These are phyloP conservation scores for Epizoanthus stellaris DNA, from an alignment of 92 coral and sea anemone genomes.

Conservation along the genomic window DNA sequence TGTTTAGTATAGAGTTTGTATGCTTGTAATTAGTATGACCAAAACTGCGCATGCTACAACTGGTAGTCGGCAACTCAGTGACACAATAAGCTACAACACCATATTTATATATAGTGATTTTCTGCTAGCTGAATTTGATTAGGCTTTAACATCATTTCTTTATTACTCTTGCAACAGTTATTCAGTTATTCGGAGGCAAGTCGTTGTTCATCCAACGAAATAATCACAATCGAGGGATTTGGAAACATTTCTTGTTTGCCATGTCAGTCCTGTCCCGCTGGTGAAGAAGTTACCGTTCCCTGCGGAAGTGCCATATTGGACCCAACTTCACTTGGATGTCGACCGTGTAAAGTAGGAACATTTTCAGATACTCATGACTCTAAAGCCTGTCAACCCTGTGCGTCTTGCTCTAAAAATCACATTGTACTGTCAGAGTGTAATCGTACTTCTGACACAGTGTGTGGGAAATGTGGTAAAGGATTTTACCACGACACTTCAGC, in stretches of 20 bases:
- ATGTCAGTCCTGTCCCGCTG: slow-evolving; percentile 17
- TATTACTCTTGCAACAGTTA: too few relatives aligned
- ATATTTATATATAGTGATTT: too few relatives aligned
- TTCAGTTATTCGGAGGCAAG: not conserved
- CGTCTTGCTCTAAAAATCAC: slow-evolving; percentile 9
- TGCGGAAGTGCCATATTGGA: slow-evolving; percentile 35
- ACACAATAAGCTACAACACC: too few relatives aligned
- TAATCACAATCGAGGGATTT: not conserved
- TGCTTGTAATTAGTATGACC: too few relatives aligned
- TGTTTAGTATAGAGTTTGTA: too few relatives aligned
- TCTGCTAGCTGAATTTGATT: too few relatives aligned
- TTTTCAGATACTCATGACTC: slow-evolving; percentile 18
- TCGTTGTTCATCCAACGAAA: not conserved
- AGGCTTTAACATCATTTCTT: too few relatives aligned
- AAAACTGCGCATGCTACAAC: too few relatives aligned
- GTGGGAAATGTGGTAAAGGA: slow-evolving; percentile 47
- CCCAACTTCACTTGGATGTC: not conserved
- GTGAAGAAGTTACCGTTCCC: slow-evolving; percentile 32
- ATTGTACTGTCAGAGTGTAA: slow-evolving; percentile 40
- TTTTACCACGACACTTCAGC: slow-evolving; percentile 16
- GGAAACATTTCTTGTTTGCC: slow-evolving; percentile 3
- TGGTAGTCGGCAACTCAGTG: too few relatives aligned
- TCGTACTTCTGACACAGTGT: slow-evolving; percentile 40
- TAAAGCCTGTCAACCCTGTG: slow-evolving; percentile 30
- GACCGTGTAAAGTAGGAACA: slow-evolving; percentile 38